Conservation (phyloP, 1,140 invertebrate species). For the Musca domestica region DNA sequence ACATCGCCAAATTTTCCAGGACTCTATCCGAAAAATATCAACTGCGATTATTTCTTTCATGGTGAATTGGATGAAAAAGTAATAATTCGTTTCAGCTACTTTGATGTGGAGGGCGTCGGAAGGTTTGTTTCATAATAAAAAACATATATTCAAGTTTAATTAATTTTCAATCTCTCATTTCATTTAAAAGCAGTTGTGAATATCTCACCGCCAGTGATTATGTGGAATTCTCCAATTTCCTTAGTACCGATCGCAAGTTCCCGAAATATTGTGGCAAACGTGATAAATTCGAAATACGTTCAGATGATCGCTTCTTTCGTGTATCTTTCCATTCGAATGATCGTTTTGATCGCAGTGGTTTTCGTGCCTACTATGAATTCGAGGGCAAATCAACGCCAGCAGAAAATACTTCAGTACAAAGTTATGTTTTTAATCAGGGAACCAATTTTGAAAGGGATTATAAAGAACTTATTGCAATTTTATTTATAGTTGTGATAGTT, state of each 20-base stretch:
- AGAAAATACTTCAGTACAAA: slow-evolving; percentile 50
- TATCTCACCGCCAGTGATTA: slow-evolving; percentile 86
- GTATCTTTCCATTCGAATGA: slow-evolving; percentile 93
- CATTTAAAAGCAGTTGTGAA: slow-evolving; percentile 67
- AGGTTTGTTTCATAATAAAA: slow-evolving; percentile 66
- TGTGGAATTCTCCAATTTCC: slow-evolving; percentile 92
- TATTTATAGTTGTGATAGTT: neutral
- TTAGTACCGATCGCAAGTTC: slow-evolving; percentile 82
- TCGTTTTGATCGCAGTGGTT: slow-evolving; percentile 87
- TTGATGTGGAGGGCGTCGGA: slow-evolving; percentile 87
- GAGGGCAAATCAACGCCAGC: slow-evolving; percentile 50
- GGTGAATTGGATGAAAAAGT: slow-evolving; percentile 78
- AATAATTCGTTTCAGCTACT: slow-evolving; percentile 82
- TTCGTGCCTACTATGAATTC: slow-evolving; percentile 88
- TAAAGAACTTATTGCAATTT: neutral
- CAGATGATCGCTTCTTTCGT: slow-evolving; percentile 89
- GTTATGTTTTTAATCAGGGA: slow-evolving; percentile 31
- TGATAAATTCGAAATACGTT: slow-evolving; percentile 74
- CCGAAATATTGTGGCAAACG: slow-evolving; percentile 81
- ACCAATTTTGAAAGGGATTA: neutral
- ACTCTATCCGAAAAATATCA: slow-evolving; percentile 85
- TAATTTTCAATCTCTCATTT: neutral
- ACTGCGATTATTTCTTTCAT: slow-evolving; percentile 93
- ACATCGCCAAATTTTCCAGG: slow-evolving; percentile 92
- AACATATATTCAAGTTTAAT: neutral